Evolutionary conservation across 53 echinoderm and acorn worm species (phyloP).

Genomic region (Crossaster papposus): DNA sequence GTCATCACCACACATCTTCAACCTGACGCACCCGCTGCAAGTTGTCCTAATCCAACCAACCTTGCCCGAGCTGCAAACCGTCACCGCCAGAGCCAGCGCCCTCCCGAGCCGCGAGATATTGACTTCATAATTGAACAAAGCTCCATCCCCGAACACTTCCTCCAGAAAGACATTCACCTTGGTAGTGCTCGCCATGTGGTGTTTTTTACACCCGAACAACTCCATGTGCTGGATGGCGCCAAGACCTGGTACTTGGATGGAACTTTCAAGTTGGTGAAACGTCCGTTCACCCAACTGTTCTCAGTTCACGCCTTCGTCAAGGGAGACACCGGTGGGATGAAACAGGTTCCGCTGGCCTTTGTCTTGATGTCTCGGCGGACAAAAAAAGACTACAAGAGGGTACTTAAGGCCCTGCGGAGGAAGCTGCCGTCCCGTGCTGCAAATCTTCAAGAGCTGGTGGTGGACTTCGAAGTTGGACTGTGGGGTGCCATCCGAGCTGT

Average conservation of each 20-base stretch:
- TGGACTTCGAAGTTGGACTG: slow-evolving; percentile 62
- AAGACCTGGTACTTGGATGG: slow-evolving; percentile 73
- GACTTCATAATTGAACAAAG: slow-evolving; percentile 41
- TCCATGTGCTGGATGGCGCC: slow-evolving; percentile 54
- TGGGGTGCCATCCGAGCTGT: slow-evolving; percentile 54
- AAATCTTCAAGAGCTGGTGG: slow-evolving; percentile 30
- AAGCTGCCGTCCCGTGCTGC: neutral
- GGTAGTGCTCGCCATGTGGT: slow-evolving; percentile 47
- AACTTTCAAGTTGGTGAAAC: slow-evolving; percentile 68
- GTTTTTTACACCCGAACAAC: slow-evolving; percentile 44
- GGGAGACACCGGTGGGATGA: slow-evolving; percentile 32
- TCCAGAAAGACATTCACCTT: slow-evolving; percentile 51
- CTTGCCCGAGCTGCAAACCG: slow-evolving; percentile 42
- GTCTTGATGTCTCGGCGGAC: slow-evolving; percentile 65
- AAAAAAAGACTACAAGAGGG: slow-evolving; percentile 63
- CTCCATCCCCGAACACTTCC: slow-evolving; percentile 33
- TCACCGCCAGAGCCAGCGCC: slow-evolving; percentile 40
- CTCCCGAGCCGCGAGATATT: slow-evolving; percentile 54
- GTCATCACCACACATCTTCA: neutral
- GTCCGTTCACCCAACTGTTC: slow-evolving; percentile 69
- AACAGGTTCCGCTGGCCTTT: slow-evolving; percentile 71
- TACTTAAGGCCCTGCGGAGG: slow-evolving; percentile 9
- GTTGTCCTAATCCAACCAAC: slow-evolving; percentile 41
- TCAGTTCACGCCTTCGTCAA: slow-evolving; percentile 66
- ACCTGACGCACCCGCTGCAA: neutral